Evolutionary conservation across 2,888 invertebrate genomes (phyloP).

Genomic region (Sinotaia quadrata): DNA sequence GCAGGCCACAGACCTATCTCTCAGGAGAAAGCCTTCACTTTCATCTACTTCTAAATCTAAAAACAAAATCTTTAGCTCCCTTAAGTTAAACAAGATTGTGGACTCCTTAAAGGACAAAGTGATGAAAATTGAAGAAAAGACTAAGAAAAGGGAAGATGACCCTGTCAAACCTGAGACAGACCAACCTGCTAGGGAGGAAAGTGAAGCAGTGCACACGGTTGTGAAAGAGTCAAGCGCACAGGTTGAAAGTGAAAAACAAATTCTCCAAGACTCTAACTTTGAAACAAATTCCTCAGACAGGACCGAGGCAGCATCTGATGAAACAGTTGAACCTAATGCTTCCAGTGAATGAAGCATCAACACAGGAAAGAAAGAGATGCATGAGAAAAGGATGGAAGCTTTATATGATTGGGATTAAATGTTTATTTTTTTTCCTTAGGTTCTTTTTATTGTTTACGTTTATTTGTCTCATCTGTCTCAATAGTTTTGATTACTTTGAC

Average conservation of each 20-base stretch:
- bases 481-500: too few relatives aligned
- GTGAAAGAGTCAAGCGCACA: not conserved
- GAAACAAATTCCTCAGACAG: not conserved
- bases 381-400: too few relatives aligned
- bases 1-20: constrained; percentile 59
- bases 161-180: not conserved
- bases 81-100: constrained; percentile 59
- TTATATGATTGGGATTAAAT: too few relatives aligned
- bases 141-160: constrained; percentile 28
- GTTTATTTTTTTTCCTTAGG: too few relatives aligned
- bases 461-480: too few relatives aligned
- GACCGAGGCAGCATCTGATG: not conserved
- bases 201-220: not conserved
- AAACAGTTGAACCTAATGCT: too few relatives aligned
- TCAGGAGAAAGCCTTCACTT: constrained; percentile 40
- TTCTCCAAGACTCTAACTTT: too few relatives aligned
- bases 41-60: constrained; percentile 32
- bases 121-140: constrained; percentile 58
- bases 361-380: too few relatives aligned
- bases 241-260: too few relatives aligned
- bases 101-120: constrained; percentile 62
- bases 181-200: not conserved
- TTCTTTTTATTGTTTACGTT: too few relatives aligned
- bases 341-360: too few relatives aligned
- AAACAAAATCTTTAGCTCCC: constrained; percentile 62